These are phyloP conservation scores for Anolis sagrei DNA, from an alignment of 2,113 vertebrate species.

Conservation along the genomic window DNA sequence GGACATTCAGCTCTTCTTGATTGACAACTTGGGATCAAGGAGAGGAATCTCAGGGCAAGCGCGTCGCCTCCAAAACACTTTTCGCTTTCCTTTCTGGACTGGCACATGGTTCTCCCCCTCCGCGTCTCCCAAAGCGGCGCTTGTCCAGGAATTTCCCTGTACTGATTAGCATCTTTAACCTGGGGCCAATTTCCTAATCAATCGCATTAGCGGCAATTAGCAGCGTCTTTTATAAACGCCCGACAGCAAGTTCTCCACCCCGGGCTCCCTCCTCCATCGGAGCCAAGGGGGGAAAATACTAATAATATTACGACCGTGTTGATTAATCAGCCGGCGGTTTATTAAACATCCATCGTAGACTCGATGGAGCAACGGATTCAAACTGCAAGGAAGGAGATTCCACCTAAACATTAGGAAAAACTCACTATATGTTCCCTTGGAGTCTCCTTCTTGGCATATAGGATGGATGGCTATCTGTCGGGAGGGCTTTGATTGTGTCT, in stretches of 20 bases:
- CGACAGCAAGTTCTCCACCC: background rate
- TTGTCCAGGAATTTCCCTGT: background rate
- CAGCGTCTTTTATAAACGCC: slow-evolving; percentile 1
- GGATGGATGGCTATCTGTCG: no score
- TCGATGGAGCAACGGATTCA: background rate
- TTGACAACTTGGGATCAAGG: no score
- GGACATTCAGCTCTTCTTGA: no score
- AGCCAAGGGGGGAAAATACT: background rate
- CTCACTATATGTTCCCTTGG: no score
- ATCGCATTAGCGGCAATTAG: slow-evolving; percentile 38
- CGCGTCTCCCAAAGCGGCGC: background rate
- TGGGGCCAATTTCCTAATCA: slow-evolving; percentile 25
- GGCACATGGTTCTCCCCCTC: background rate
- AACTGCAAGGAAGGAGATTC: no score
- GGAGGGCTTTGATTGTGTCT: no score
- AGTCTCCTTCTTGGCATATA: no score
- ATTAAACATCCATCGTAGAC: slow-evolving; percentile 27
- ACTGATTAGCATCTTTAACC: slow-evolving; percentile 27
- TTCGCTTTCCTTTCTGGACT: no score
- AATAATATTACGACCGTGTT: slow-evolving; percentile 15
- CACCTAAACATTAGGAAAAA: no score
- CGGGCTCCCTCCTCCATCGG: background rate
- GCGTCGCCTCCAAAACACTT: no score
- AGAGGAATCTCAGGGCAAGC: no score
- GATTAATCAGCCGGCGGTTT: slow-evolving; percentile 28